These are phyloP conservation scores for Aleiodes alternator DNA, from an alignment of 2,888 invertebrate genomes.

Conservation along the genomic window DNA sequence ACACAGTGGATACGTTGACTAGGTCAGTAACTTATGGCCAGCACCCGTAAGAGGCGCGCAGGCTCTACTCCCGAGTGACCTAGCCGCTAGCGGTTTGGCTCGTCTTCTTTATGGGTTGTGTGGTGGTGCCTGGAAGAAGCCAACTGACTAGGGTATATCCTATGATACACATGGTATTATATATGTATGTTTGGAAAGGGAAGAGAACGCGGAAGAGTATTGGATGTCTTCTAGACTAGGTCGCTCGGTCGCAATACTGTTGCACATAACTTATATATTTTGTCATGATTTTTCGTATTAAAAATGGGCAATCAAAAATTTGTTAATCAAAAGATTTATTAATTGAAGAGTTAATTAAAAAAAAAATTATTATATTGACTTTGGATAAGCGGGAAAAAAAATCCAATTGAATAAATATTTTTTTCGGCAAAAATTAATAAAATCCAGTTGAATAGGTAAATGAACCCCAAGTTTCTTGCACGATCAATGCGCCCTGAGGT, in stretches of 20 bases:
- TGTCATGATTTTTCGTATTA: neutral
- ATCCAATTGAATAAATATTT: neutral
- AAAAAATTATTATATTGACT: too few species aligned
- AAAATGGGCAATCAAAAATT: neutral
- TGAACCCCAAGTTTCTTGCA: neutral
- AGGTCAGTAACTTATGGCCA: slow-evolving; percentile 71
- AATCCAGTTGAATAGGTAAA: neutral
- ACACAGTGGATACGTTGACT: slow-evolving; percentile 61
- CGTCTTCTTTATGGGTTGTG: slow-evolving; percentile 53
- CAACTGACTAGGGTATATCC: slow-evolving; percentile 34
- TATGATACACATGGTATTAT: slow-evolving; percentile 52
- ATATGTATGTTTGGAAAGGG: slow-evolving; percentile 67
- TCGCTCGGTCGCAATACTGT: slow-evolving; percentile 74
- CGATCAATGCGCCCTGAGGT: neutral
- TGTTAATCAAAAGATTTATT: too few species aligned
- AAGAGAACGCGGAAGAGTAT: slow-evolving; percentile 73
- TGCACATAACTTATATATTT: slow-evolving; percentile 65
- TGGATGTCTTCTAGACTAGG: slow-evolving; percentile 72
- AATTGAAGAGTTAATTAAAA: neutral
- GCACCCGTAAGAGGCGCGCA: slow-evolving; percentile 49
- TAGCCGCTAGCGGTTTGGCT: slow-evolving; percentile 71
- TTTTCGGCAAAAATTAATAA: too few species aligned
- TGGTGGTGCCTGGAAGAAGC: slow-evolving; percentile 38
- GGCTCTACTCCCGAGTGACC: slow-evolving; percentile 62
- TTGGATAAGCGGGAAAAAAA: neutral